These are phyloP conservation scores for Pandemis heparana DNA, from an alignment of 2,888 invertebrate species.

Conservation along the genomic window DNA sequence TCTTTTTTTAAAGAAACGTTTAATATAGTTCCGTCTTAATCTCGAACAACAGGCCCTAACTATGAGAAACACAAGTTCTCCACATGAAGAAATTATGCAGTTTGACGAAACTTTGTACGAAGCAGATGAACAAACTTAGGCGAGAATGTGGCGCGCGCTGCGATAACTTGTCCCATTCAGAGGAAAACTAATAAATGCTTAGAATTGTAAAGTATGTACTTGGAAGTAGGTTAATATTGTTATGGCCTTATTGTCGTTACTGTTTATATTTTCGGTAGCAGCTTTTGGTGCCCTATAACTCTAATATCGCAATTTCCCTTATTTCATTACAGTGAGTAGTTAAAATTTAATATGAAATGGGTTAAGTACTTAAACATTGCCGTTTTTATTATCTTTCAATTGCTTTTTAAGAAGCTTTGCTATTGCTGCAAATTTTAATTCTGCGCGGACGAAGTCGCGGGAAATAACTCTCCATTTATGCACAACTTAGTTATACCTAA, in stretches of 20 bases:
- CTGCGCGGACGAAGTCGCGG: too few species aligned
- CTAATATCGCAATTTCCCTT: background rate
- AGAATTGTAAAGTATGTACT: constrained; percentile 32
- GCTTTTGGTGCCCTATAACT: background rate
- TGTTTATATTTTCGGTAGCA: background rate
- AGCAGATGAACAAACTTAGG: constrained; percentile 61
- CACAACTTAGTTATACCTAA: too few species aligned
- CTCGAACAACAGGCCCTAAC: constrained; percentile 15
- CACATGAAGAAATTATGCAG: constrained; percentile 60
- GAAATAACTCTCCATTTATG: too few species aligned
- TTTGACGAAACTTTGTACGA: constrained; percentile 54
- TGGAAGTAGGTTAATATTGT: constrained; percentile 9
- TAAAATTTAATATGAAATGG: background rate
- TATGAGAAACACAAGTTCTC: constrained; percentile 52
- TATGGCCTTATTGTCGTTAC: constrained; percentile 6
- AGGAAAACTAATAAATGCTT: constrained; percentile 50
- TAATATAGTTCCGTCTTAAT: constrained; percentile 8
- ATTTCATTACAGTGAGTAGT: background rate
- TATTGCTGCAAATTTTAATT: background rate
- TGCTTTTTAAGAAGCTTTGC: too few species aligned
- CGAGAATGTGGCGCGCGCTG: constrained; percentile 53
- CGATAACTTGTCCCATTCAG: constrained; percentile 56
- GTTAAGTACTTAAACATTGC: background rate
- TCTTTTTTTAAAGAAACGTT: background rate
- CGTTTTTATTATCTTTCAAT: background rate